Percentiles rank a stretch among this genome's conserved stretches.
Evolutionary conservation across 2,888 invertebrate species (phyloP).

Genomic region (Drosophila macrospina): DNA sequence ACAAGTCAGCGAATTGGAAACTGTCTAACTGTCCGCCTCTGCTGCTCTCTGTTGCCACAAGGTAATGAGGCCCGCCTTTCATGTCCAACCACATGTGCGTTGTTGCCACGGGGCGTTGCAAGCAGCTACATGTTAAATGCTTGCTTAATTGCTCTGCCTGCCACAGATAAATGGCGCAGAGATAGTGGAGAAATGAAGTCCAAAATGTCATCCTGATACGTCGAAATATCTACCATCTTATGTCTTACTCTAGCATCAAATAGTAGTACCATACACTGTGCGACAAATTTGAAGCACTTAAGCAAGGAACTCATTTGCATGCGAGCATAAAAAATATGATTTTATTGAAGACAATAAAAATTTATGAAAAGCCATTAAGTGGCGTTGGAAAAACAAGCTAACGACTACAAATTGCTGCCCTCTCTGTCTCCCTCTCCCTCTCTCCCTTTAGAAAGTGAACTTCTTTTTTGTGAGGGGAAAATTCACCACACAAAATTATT

Average conservation of each 20-base stretch:
- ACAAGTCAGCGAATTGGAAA: conserved; percentile 78
- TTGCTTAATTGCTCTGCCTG: conserved; percentile 63
- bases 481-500: conserved; percentile 78
- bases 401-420: conserved; percentile 77
- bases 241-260: neutral
- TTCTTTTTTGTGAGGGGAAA: neutral
- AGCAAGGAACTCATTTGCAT: conserved; percentile 66
- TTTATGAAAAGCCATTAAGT: conserved; percentile 79
- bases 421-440: conserved; percentile 3
- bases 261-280: conserved; percentile 46
- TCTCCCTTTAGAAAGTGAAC: conserved; percentile 31
- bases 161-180: conserved; percentile 53
- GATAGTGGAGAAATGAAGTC: conserved; percentile 7
- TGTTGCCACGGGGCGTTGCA: conserved; percentile 63
- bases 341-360: conserved; percentile 79
- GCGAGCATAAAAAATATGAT: conserved; percentile 40
- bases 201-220: neutral
- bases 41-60: neutral
- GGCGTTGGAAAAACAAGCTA: conserved; percentile 75
- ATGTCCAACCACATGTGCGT: conserved; percentile 15
- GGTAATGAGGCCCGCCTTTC: conserved; percentile 49
- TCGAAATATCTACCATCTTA: neutral
- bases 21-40: conserved; percentile 22
- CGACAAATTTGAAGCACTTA: conserved; percentile 60
- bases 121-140: conserved; percentile 73